Conservation (phyloP, 2,888 invertebrate genomes). For the Dascillus cervinus region DNA sequence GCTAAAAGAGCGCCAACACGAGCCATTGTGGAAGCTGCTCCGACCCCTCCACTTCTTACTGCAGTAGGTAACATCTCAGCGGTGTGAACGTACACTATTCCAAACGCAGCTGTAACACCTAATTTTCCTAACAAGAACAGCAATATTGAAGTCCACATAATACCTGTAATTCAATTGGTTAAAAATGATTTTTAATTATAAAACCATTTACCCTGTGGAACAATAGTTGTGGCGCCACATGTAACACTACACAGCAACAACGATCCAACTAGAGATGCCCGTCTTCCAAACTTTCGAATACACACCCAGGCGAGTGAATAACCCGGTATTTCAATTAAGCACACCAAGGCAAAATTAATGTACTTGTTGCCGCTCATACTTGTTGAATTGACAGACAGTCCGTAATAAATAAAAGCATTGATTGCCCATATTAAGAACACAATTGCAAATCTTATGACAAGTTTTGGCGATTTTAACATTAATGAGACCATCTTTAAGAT, state of each 20-base stretch:
- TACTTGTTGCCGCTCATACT: slow-evolving; percentile 61
- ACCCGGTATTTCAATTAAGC: slow-evolving; percentile 54
- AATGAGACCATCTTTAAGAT: slow-evolving; percentile 41
- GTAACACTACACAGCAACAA: slow-evolving; percentile 47
- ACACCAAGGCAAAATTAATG: slow-evolving; percentile 56
- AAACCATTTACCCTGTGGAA: slow-evolving; percentile 40
- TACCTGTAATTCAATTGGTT: slow-evolving; percentile 34
- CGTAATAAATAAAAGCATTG: slow-evolving; percentile 62
- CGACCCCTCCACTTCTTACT: slow-evolving; percentile 53
- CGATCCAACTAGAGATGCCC: slow-evolving; percentile 46
- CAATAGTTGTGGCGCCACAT: slow-evolving; percentile 48
- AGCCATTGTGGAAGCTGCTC: slow-evolving; percentile 51
- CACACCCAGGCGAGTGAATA: slow-evolving; percentile 48
- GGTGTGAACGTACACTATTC: slow-evolving; percentile 55
- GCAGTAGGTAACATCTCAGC: slow-evolving; percentile 49
- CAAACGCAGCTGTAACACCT: slow-evolving; percentile 56
- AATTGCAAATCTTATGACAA: slow-evolving; percentile 43
- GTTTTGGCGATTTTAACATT: slow-evolving; percentile 41
- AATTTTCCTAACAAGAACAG: slow-evolving; percentile 57
- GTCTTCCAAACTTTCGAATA: slow-evolving; percentile 47
- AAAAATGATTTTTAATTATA: slow-evolving; percentile 1
- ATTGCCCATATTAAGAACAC: slow-evolving; percentile 50
- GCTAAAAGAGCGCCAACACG: slow-evolving; percentile 54
- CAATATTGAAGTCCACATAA: slow-evolving; percentile 47
- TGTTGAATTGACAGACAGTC: slow-evolving; percentile 58